A percentile compares a stretch with the other conserved stretches of the same genome.
Evolutionary conservation across 2,113 vertebrate species (phyloP).

Genomic region (Malurus melanocephalus): DNA sequence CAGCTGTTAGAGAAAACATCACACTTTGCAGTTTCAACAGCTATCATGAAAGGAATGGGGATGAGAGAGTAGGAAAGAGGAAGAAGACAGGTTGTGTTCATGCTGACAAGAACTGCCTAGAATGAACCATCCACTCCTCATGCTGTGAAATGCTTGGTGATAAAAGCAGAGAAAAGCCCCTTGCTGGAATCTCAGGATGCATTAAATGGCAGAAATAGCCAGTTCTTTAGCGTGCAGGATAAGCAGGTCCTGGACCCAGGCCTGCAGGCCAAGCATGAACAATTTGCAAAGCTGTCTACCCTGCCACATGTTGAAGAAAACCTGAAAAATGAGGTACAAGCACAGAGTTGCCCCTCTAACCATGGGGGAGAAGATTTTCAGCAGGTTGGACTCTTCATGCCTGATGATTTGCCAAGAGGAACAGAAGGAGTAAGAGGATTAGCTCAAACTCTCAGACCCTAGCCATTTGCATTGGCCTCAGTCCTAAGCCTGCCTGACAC

Average conservation of each 20-base stretch:
- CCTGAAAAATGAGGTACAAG: neutral
- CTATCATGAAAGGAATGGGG: neutral
- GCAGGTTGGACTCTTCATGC: neutral
- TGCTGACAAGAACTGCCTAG: neutral
- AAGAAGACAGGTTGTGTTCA: neutral
- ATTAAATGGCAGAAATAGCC: neutral
- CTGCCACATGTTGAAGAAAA: neutral
- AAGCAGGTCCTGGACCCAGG: neutral
- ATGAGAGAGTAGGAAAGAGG: neutral
- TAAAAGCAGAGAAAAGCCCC: neutral
- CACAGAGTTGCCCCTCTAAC: neutral
- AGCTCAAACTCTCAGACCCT: neutral
- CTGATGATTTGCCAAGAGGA: neutral
- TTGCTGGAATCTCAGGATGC: neutral
- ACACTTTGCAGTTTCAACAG: neutral
- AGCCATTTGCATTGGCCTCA: neutral
- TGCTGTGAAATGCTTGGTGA: neutral
- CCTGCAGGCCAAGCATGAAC: neutral
- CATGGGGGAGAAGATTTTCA: neutral
- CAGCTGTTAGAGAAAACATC: neutral
- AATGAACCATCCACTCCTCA: neutral
- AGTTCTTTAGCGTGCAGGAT: neutral
- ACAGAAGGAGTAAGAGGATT: neutral
- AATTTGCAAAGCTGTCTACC: neutral
- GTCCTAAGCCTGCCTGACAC: neutral